Evolutionary conservation across 2,113 vertebrate species (phyloP).

Genomic region (Trachemys scripta): DNA sequence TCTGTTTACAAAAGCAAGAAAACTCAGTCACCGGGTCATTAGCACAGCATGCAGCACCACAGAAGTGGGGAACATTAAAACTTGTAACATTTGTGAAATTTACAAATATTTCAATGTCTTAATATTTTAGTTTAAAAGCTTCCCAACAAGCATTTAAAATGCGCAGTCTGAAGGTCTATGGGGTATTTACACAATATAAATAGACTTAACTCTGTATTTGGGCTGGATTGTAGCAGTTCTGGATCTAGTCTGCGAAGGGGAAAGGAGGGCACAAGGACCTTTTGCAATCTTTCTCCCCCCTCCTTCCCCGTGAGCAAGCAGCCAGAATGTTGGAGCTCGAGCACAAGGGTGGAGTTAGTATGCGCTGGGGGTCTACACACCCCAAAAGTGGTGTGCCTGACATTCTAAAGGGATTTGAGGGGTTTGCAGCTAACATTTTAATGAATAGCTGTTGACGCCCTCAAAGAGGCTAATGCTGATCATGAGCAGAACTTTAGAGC

Average conservation of each 20-base stretch:
- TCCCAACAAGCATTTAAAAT: slow-evolving; percentile 64
- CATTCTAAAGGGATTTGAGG: neutral
- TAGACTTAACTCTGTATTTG: neutral
- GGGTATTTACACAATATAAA: slow-evolving; percentile 43
- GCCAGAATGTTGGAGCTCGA: neutral
- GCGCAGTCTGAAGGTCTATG: neutral
- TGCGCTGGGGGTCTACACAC: neutral
- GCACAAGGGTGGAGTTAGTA: neutral
- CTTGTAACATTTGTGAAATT: slow-evolving; percentile 60
- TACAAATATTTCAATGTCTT: slow-evolving; percentile 74
- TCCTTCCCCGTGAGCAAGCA: neutral
- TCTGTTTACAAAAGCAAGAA: slow-evolving; percentile 76
- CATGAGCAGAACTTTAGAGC: slow-evolving; percentile 25
- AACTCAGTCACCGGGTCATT: slow-evolving; percentile 78
- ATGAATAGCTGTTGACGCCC: slow-evolving; percentile 3
- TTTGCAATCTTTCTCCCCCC: fast-evolving
- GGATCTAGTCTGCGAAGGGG: slow-evolving; percentile 21
- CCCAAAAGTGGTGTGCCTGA: neutral
- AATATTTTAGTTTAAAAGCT: slow-evolving; percentile 52
- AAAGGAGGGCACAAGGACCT: neutral
- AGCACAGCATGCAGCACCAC: slow-evolving; percentile 67
- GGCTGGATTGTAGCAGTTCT: slow-evolving; percentile 2
- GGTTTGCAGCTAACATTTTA: neutral
- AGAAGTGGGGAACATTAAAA: slow-evolving; percentile 44
- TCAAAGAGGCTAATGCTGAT: slow-evolving; percentile 30